Evolutionary conservation across 2,797 vertebrate species (phyloP), one percentile per base, ranked within the genome.

Genomic region (Hippopotamyrus pictus): DNA sequence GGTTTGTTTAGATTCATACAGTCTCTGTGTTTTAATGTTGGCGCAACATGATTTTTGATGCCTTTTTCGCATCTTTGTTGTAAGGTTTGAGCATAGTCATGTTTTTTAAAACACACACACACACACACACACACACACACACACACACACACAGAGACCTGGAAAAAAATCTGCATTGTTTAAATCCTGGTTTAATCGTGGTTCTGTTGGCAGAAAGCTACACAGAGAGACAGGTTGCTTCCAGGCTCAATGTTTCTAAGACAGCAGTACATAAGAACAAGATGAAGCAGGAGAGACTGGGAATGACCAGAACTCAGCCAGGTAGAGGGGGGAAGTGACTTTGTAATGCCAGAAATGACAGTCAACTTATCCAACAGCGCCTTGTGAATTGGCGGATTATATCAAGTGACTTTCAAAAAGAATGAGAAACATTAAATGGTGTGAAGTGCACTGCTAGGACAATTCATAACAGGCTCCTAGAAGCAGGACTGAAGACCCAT

Each of bases 21-120:
- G 59, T 50, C 83, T 9, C 37, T n/a, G 19, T 41, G 22, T 25
- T 89, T 50, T 53, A 89, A 69, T 86, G 65, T 76, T 89, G 46
- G 86, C 57, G 33, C 25, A 50, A 48, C 48, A n/a, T 46, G 25
- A 53, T 84, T 19, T n/a, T 22, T 62, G 44, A 19, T 37, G 57
- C 22, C 29, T 3, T 57, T 51, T 51, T 25, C 14, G 41, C 44
- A 46, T 12, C 19, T n/a, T 48, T 48, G 17, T 83, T 48, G n/a
- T 41, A 48, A 46, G 11, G 25, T 53, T 14, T 85, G 12, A 12
- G 14, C 84, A 19, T 33, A 54, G 29, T 54, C 50, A 1, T 25
- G 1, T 86, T 53, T 25, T 14, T 54, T 53, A 7, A 12, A 25
- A 14, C 4, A 17, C 53, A 19, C 51, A 54, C 53, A 57, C 17